Base-by-base conservation (phyloP, 2,113 vertebrate genomes). In the Recurvirostra avosetta region DNA sequence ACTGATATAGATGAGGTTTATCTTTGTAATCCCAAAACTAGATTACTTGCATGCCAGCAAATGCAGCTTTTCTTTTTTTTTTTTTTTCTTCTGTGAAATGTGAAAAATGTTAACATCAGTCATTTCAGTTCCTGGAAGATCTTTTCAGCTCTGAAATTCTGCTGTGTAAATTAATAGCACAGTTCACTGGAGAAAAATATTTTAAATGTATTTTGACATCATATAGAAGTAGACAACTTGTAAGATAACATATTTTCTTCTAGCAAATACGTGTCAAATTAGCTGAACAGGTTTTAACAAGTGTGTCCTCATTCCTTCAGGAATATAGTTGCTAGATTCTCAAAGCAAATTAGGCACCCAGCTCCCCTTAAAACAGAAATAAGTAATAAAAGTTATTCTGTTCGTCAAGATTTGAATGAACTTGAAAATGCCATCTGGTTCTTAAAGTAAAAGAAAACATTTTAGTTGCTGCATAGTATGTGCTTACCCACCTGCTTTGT, bases 141-240 rank as follows among this genome's bases (percentile, higher is more conserved):
- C 47, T 90, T 89, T 79, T 58, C 73, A 75, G 67, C 38, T 92
- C 75, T 77, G 50, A 80, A 93, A 73, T 91, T 94, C 72, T 72
- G 38, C 81, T 84, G 81, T 95, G 92, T 93, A 96, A 96, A 92
- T 94, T 92, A 96, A 96, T 88, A 95, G 72, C 67, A 70, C 30
- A 19, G 68, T 87, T 96, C 90, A 94, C 86, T 67, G 47, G 72
- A 86, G 62, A 81, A 90, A 96, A 94, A 75, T 76, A 90, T 75
- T 84, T 86, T 61, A 91, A 86, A 94, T 82, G 73, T 65, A 62
- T 81, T 96, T 93, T 86, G 86, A 62, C 65, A 84, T 95, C 78
- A 66, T 77, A 87, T 65, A 92, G 84, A 74, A 77, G 62, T 6
- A 94, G 90, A 94, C 82, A 93, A 94, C 90, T 95, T 96, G 90